Base-by-base conservation (phyloP, 2,888 invertebrate genomes). In the Baccha elongata region DNA sequence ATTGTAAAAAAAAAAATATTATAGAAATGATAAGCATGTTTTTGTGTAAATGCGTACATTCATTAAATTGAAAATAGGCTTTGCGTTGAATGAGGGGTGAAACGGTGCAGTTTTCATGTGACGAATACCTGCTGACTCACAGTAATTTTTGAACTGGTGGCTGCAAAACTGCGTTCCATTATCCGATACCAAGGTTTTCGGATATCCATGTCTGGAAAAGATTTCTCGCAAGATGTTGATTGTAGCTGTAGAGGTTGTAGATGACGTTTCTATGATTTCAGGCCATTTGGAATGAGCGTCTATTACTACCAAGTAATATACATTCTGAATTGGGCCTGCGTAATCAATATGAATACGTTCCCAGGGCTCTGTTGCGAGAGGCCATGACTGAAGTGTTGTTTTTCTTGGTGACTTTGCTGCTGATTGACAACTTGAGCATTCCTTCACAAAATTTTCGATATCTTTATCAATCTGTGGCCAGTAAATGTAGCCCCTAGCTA, bases 281-380 rank as follows among this genome's bases (percentile, higher is more conserved):
- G 88, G 86, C 90, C 90, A 91, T 83, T 91, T 91, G 0, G 89
- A 89, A 84, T 86, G 87, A 1, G 89, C 85, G 80, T 91, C 90
- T 3, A 89, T 87, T 1, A 91, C 84, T 10, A 91, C 71, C 4
- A 90, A 73, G 48, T 88, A 88, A 8, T 72, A 71, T 17, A 74
- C 5, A 4, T 23, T 23, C 5, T 35, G 35, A 6, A 35, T 35
- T 7, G 35, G 35, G 2, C 35, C 35, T 11, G 10, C 35, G 10
- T 35, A 35, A 8, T 11, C 35, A 3, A 35, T 35, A 11, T 35
- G 35, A 6, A 35, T 7, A 2, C 35, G 8, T 8, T 35, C 35
- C 35, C 35, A 35, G 10, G 35, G 35, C 8, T 11, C 35, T 2
- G 8, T 6, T 11, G 35, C 10, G 8, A 11, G 8, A 11, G 35